Percentiles rank a stretch among this genome's conserved stretches.
phyloP scores from a whole-genome alignment of 2,888 invertebrate species.

The Pseudococcus jackbeardsleyi region DNA sequence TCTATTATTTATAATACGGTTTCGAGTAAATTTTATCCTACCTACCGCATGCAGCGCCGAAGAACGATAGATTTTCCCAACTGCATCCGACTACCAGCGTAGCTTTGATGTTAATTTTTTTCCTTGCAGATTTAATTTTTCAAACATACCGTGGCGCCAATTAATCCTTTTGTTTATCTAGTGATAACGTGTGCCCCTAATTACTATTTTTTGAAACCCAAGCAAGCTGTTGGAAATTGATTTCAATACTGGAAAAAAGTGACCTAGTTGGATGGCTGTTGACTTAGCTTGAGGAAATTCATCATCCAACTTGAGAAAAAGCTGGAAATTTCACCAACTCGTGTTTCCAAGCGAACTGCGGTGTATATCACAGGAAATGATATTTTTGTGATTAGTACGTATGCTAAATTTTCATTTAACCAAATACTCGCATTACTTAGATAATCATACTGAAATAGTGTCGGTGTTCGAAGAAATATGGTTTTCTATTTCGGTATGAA shows the following conservation, averaged over 20 bases:
- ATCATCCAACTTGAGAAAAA: background rate
- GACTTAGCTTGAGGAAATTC: background rate
- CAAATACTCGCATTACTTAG: background rate
- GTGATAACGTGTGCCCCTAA: slow-evolving; percentile 1
- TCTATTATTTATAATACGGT: background rate
- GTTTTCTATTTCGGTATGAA: slow-evolving; percentile 48
- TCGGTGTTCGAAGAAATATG: slow-evolving; percentile 18
- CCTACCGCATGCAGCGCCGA: background rate
- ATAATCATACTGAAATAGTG: slow-evolving; percentile 31
- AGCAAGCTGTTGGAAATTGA: no score
- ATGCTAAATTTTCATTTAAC: background rate
- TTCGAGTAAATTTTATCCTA: background rate
- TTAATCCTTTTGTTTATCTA: background rate
- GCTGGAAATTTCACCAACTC: background rate
- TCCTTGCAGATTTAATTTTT: background rate
- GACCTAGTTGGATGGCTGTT: background rate
- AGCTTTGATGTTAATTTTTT: slow-evolving; percentile 8
- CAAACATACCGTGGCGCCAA: background rate
- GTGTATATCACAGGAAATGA: background rate
- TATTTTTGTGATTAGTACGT: background rate
- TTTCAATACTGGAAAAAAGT: background rate
- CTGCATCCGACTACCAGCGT: background rate
- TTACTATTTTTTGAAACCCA: background rate
- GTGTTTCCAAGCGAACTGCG: background rate
- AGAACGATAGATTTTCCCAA: background rate